phyloP scores from a whole-genome alignment of 64 coral and sea anemone species.

The Trachythela sp. region DNA sequence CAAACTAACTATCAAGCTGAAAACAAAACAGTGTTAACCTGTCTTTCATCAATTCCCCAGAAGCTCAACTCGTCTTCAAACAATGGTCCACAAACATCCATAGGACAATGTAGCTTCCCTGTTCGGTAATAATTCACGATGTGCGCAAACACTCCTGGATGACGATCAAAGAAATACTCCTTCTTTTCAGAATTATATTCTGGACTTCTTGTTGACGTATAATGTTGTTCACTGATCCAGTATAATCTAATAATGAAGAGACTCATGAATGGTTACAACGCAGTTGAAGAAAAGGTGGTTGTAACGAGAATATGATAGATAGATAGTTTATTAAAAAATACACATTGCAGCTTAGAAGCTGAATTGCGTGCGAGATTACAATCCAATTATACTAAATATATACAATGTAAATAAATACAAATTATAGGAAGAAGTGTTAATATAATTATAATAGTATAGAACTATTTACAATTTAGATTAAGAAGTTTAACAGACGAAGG shows the following conservation, averaged over 20 bases:
- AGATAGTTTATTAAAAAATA: no score
- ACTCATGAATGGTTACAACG: no score
- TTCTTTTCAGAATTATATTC: neutral
- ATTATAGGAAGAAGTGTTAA: no score
- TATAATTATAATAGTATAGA: no score
- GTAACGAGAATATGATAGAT: no score
- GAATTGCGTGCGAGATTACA: no score
- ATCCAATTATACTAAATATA: no score
- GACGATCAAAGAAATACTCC: constrained; percentile 20
- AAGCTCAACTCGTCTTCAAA: constrained; percentile 22
- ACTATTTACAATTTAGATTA: no score
- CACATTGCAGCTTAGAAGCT: no score
- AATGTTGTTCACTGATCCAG: constrained; percentile 20
- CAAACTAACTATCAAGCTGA: neutral
- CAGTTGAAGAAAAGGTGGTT: no score
- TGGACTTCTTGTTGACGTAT: constrained; percentile 8
- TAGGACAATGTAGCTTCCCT: neutral
- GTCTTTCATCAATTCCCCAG: constrained; percentile 18
- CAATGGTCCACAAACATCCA: neutral
- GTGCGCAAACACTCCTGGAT: neutral
- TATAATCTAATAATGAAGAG: neutral
- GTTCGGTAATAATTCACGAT: constrained; percentile 12
- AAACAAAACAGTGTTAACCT: neutral
- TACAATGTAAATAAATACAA: no score
- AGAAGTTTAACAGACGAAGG: no score